Evolutionary conservation across 2,888 invertebrate genomes (phyloP).

Genomic region (Tenodera sinensis): DNA sequence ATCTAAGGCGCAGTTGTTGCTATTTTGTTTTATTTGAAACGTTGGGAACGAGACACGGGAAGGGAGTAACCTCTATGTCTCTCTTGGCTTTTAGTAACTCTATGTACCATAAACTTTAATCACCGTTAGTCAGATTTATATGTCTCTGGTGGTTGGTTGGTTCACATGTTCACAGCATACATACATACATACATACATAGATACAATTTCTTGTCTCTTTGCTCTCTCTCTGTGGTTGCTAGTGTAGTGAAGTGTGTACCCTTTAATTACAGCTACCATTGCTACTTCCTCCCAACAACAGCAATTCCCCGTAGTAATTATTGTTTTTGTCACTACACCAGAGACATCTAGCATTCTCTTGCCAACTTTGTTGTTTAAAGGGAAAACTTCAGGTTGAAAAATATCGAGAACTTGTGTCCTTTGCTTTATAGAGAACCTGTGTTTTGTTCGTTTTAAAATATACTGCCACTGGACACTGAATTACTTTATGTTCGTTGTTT

Average conservation of each 20-base stretch:
- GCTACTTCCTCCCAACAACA: background rate
- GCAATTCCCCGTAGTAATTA: background rate
- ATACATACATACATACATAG: background rate
- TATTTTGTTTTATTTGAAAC: background rate
- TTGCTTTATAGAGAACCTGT: no score
- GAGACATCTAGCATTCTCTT: background rate
- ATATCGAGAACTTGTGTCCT: no score
- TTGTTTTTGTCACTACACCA: background rate
- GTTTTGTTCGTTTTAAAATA: no score
- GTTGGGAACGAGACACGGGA: background rate
- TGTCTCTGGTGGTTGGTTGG: no score
- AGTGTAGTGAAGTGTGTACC: background rate
- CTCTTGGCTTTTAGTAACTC: background rate
- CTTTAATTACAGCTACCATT: background rate
- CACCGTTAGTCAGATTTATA: background rate
- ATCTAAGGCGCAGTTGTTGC: no score
- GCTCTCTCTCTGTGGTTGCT: background rate
- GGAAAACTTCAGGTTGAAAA: background rate
- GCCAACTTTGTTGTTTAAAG: background rate
- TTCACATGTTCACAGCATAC: no score
- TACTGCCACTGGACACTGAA: no score
- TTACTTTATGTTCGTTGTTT: no score
- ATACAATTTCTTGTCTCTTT: background rate
- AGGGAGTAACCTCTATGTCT: background rate
- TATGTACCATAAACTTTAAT: background rate